These are phyloP conservation scores for Chionodraco myersi DNA, from an alignment of 2,113 vertebrate genomes.

Conservation along the genomic window DNA sequence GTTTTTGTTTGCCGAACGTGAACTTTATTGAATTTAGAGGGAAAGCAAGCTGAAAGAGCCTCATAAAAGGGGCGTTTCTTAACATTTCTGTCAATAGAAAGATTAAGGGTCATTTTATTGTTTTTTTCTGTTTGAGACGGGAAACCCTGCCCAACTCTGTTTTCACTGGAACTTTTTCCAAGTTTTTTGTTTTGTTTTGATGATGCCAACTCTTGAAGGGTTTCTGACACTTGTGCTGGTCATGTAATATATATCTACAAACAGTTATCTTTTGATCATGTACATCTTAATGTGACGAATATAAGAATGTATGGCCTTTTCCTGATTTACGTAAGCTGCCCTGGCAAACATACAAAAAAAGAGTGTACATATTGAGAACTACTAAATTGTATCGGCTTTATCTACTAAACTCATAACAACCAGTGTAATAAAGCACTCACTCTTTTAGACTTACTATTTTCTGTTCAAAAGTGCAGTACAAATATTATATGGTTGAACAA, in stretches of 20 bases:
- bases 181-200: constrained; percentile 33
- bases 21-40: constrained; percentile 48
- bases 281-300: background rate
- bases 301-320: background rate
- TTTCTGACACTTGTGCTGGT: background rate
- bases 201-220: background rate
- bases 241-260: background rate
- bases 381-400: too few relatives aligned
- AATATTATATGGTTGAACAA: constrained; percentile 61
- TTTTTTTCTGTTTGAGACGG: constrained; percentile 37
- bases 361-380: too few relatives aligned
- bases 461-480: constrained; percentile 64
- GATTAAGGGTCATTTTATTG: constrained; percentile 16
- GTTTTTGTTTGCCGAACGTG: constrained; percentile 45
- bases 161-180: constrained; percentile 58
- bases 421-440: constrained; percentile 35
- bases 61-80: constrained; percentile 49
- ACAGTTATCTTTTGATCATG: background rate
- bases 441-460: constrained; percentile 31
- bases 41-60: constrained; percentile 46
- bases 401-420: constrained; percentile 7
- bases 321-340: too few relatives aligned
- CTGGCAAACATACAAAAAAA: too few relatives aligned
- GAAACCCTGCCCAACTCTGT: constrained; percentile 47
- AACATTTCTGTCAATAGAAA: constrained; percentile 51